Base-by-base conservation (phyloP, 2,888 invertebrate genomes). In the Epiblema foenella region DNA sequence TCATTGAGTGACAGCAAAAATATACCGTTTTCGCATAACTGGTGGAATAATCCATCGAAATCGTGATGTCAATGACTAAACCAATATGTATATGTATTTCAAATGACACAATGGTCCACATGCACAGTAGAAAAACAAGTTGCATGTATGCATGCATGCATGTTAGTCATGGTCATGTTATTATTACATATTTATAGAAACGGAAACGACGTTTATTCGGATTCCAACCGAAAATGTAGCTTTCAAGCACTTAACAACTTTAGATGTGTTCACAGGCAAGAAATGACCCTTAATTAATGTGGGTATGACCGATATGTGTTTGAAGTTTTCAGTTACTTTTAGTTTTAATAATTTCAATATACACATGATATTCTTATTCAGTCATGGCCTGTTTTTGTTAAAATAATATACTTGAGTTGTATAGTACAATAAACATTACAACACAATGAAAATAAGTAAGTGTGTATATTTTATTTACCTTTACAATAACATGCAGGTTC, bases 401-500 rank as follows among this genome's bases (percentile, higher is more conserved):
- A 57, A 57, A 57, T 57, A 57, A 58, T 17, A 58, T 58, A n/a
- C 12, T 8, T 20, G 11, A 39, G 12, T 58, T n/a, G n/a, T 24
- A 24, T 9, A 56, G 9, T 15, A 24, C 33, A 33, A 5, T 7
- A 33, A 8, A 5, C 29, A 42, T 54, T 54, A 0, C 12, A 12
- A 9, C 1, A 57, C 17, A 57, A 73, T 76, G 75, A 68, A 39
- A 24, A 24, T 24, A 24, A 24, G 29, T 72, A 66, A 1, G n/a
- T 46, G 77, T 77, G 73, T 75, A n/a, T n/a, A n/a, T n/a, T 74
- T 79, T 77, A 81, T 77, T 83, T 87, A 86, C 85, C 85, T 85
- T 77, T 75, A 72, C 78, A 75, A 71, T 71, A 74, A 77, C 77
- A 75, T 74, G 73, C 85, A 86, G 85, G 86, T 84, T 83, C 86